phyloP scores from a whole-genome alignment of 2,797 vertebrate genomes.

The Lagodon rhomboides region DNA sequence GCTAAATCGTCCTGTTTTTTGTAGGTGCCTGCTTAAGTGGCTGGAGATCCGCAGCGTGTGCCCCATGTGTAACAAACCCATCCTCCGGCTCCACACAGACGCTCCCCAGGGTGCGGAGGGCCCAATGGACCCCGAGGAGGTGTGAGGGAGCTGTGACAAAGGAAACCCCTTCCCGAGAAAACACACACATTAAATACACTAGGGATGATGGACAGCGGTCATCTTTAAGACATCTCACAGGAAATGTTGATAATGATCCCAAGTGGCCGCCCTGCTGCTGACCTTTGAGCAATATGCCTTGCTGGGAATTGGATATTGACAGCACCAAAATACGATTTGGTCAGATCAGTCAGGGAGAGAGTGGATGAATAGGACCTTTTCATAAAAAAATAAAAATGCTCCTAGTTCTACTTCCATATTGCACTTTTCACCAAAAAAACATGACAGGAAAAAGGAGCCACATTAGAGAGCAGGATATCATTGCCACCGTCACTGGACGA shows the following conservation, averaged over 20 bases:
- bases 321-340: slow-evolving; percentile 51
- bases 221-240: slow-evolving; percentile 74
- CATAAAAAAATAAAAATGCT: slow-evolving; percentile 59
- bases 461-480: slow-evolving; percentile 66
- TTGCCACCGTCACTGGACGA: slow-evolving; percentile 67
- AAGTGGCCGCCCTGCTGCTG: slow-evolving; percentile 53
- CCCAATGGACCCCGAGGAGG: slow-evolving; percentile 87
- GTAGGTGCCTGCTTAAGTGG: slow-evolving; percentile 90
- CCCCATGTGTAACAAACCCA: slow-evolving; percentile 91
- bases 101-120: slow-evolving; percentile 84
- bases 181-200: slow-evolving; percentile 66
- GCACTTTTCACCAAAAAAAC: slow-evolving; percentile 70
- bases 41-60: slow-evolving; percentile 91
- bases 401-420: slow-evolving; percentile 75
- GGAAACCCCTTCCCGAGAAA: slow-evolving; percentile 52
- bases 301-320: slow-evolving; percentile 59
- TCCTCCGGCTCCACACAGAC: slow-evolving; percentile 86
- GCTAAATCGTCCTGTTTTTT: too few species aligned
- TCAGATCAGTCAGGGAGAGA: slow-evolving; percentile 50
- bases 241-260: slow-evolving; percentile 71
- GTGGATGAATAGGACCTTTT: slow-evolving; percentile 64
- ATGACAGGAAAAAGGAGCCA: slow-evolving; percentile 56
- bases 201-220: slow-evolving; percentile 67
- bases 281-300: slow-evolving; percentile 66
- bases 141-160: slow-evolving; percentile 73